Conservation (phyloP, 2,113 vertebrate species). For the Piprites chloris region DNA sequence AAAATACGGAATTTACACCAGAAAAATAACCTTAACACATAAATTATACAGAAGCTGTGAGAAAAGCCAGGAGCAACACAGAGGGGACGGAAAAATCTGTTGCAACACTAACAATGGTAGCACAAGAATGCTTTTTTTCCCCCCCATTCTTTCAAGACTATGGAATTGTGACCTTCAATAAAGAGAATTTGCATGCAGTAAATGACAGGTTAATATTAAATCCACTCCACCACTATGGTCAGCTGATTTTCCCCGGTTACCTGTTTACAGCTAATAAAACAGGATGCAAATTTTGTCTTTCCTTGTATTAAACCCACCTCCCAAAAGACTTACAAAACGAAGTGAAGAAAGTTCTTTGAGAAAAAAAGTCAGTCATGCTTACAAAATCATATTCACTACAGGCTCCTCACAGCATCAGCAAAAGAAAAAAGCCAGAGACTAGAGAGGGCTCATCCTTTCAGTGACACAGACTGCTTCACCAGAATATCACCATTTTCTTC, state of each 20-base stretch:
- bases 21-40: not conserved
- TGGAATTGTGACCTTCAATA: not conserved
- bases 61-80: not conserved
- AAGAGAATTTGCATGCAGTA: not conserved
- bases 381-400: not conserved
- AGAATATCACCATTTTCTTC: not conserved
- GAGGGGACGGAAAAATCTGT: not conserved
- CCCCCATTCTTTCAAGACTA: not conserved
- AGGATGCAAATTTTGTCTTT: not conserved
- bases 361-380: not conserved
- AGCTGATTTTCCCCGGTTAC: not conserved
- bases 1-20: not conserved
- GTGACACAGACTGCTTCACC: not conserved
- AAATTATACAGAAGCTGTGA: not conserved
- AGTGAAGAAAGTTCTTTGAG: not conserved
- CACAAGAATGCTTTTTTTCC: not conserved
- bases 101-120: not conserved
- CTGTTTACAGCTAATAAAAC: not conserved
- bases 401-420: not conserved
- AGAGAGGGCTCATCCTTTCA: not conserved
- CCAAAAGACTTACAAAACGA: not conserved
- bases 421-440: not conserved
- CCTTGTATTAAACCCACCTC: not conserved
- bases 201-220: slow-evolving; percentile 44
- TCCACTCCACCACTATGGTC: not conserved